These are phyloP conservation scores for Oreotragus oreotragus DNA, from an alignment of 2,113 vertebrate genomes.

Conservation along the genomic window DNA sequence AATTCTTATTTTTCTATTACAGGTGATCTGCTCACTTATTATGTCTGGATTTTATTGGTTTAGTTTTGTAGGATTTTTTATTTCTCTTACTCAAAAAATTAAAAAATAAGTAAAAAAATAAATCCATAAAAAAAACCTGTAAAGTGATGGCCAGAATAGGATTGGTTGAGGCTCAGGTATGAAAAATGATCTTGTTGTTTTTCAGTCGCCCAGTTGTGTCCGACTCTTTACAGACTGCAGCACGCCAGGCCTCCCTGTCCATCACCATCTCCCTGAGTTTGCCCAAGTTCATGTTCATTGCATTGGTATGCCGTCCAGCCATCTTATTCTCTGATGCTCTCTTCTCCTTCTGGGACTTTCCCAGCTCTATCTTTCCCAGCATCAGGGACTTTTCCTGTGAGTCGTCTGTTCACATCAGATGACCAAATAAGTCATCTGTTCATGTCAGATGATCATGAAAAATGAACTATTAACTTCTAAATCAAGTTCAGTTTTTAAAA, in stretches of 20 bases:
- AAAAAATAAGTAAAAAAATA: too few relatives aligned
- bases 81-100: neutral
- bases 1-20: neutral
- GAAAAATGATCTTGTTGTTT: neutral
- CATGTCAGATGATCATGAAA: neutral
- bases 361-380: neutral
- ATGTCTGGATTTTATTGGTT: neutral
- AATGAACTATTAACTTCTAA: neutral
- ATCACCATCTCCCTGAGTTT: neutral
- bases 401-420: neutral
- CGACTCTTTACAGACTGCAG: neutral
- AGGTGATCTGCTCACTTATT: neutral
- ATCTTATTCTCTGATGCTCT: neutral
- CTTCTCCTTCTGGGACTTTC: neutral
- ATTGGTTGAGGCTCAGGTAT: neutral
- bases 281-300: neutral
- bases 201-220: neutral
- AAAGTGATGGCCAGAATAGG: neutral
- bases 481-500: neutral
- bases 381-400: neutral
- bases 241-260: neutral
- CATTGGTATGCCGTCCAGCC: neutral
- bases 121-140: neutral
- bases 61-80: neutral
- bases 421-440: neutral